Percentiles rank a stretch among this genome's conserved stretches.
Conservation (phyloP, 2,797 vertebrate species). For the Pseudotriccus pelzelni region DNA sequence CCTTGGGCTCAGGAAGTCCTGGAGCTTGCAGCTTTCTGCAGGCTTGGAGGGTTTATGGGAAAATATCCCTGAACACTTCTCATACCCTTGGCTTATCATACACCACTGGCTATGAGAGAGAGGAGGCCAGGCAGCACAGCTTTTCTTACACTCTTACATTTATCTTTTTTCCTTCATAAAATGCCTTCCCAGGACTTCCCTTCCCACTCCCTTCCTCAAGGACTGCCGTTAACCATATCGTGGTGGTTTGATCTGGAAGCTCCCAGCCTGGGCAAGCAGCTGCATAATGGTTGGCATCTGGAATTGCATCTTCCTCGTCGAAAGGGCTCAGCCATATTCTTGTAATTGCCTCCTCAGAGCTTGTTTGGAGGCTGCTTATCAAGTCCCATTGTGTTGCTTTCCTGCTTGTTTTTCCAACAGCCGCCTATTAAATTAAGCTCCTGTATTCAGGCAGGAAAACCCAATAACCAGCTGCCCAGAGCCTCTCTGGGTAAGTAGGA, state of each 20-base stretch:
- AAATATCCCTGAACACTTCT: not conserved
- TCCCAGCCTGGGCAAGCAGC: not conserved
- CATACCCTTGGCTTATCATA: not conserved
- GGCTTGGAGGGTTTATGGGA: not conserved
- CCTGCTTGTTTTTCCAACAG: conserved; percentile 60
- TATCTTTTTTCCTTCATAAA: not conserved
- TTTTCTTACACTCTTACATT: not conserved
- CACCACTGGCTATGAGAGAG: not conserved
- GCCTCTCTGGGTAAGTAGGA: conserved; percentile 16
- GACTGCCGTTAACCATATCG: accelerated
- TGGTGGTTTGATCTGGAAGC: not conserved
- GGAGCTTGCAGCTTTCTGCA: not conserved
- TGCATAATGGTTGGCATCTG: not conserved
- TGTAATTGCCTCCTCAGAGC: conserved; percentile 24
- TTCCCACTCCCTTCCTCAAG: not conserved
- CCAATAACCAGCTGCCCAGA: conserved; percentile 37
- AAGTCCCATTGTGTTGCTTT: conserved; percentile 50
- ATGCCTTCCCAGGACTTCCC: not conserved
- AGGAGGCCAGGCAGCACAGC: not conserved
- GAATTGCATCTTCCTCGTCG: not conserved
- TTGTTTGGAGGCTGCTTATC: conserved; percentile 59
- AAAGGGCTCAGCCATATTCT: not conserved
- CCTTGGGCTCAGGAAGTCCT: not conserved
- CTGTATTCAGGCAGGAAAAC: conserved; percentile 23
- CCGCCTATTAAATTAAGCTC: conserved; percentile 57